Conservation (phyloP, 2,113 vertebrate species). For the Phasianus colchicus region DNA sequence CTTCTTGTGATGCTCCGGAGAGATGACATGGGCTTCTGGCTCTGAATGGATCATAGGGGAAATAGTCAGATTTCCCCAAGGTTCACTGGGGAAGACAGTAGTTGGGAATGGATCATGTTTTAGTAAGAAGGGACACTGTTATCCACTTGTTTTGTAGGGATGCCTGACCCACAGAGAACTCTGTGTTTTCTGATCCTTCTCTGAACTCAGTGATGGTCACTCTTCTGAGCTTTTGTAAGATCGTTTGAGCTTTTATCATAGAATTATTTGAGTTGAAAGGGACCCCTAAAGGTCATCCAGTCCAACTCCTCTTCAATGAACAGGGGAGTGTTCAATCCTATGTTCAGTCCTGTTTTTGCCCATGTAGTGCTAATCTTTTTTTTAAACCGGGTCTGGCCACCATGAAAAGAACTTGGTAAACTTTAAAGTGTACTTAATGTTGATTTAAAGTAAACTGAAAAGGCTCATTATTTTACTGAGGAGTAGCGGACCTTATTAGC, state of each 20-base stretch:
- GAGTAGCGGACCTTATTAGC: background rate
- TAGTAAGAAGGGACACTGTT: background rate
- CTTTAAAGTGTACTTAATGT: background rate
- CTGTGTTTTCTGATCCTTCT: background rate
- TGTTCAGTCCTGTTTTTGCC: background rate
- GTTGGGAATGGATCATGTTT: background rate
- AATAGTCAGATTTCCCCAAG: background rate
- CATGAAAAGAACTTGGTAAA: background rate
- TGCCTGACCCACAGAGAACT: background rate
- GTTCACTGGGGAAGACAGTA: background rate
- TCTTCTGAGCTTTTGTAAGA: background rate
- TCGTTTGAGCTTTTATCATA: background rate
- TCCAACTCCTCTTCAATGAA: too few species aligned
- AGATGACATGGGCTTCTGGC: background rate
- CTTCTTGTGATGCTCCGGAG: background rate
- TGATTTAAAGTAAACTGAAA: background rate
- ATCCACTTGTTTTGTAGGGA: background rate
- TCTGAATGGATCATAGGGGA: background rate
- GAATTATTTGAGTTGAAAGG: too few species aligned
- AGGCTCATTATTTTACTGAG: background rate
- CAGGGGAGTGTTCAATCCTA: background rate
- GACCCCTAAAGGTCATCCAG: too few species aligned
- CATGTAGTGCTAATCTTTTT: accelerated
- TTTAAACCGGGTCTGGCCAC: background rate
- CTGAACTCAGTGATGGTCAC: background rate